Evolutionary conservation across 2,113 vertebrate species (phyloP).

Genomic region (Mixornis gularis): DNA sequence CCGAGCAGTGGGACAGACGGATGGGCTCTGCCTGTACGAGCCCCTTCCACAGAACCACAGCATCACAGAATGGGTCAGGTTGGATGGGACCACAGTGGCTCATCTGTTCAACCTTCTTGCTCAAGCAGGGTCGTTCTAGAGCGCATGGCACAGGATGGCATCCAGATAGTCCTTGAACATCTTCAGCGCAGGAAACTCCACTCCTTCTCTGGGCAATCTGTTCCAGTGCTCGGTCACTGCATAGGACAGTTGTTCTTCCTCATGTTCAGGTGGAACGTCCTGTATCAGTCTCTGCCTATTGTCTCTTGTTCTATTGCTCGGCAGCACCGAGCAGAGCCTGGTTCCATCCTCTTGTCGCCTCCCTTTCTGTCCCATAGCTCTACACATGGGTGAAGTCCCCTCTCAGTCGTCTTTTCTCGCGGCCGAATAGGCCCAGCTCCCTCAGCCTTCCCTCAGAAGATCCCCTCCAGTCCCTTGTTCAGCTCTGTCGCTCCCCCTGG

Average conservation of each 20-base stretch:
- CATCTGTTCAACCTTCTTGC: background rate
- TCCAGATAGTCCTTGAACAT: background rate
- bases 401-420: background rate
- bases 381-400: no score
- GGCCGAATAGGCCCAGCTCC: background rate
- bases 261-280: background rate
- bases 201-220: background rate
- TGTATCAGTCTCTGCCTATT: background rate
- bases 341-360: background rate
- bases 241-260: background rate
- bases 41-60: background rate
- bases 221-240: background rate
- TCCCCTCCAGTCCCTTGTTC: rapidly evolving
- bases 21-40: rapidly evolving
- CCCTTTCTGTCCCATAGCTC: no score
- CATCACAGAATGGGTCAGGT: background rate
- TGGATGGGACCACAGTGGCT: background rate
- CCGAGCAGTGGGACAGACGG: rapidly evolving
- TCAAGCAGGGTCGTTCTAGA: background rate
- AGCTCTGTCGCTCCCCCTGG: background rate
- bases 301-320: background rate
- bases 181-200: background rate
- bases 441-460: background rate
- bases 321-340: background rate
- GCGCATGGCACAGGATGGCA: background rate